Evolutionary conservation across 2,797 vertebrate species (phyloP).

Genomic region (Acanthiza pusilla): DNA sequence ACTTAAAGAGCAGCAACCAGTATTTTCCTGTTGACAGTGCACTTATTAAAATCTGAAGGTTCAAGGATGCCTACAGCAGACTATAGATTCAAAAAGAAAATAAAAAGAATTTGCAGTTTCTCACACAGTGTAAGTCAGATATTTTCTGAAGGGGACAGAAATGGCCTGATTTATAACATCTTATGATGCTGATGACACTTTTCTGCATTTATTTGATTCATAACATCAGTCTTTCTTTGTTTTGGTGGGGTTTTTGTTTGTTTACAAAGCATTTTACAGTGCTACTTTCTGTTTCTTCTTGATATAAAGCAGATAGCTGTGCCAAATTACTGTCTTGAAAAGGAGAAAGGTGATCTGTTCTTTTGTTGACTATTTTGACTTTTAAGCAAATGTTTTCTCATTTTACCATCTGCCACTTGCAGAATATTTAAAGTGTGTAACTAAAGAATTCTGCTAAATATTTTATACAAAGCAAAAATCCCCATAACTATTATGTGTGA

Average conservation of each 20-base stretch:
- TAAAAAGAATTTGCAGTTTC: not conserved
- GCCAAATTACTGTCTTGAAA: not conserved
- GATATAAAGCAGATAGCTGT: not conserved
- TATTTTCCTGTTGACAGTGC: not conserved
- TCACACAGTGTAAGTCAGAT: not conserved
- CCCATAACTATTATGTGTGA: not conserved
- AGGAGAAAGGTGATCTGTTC: not conserved
- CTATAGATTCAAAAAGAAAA: not conserved
- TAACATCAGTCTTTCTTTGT: not conserved
- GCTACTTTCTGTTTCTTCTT: not conserved
- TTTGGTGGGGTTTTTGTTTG: not conserved
- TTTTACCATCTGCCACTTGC: not conserved
- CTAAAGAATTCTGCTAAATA: not conserved
- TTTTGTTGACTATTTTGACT: conserved; percentile 4
- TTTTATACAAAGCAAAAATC: not conserved
- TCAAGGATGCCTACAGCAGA: not conserved
- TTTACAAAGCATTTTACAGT: not conserved
- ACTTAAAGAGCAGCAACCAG: not conserved
- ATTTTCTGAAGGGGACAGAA: not conserved
- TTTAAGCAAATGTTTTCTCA: conserved; percentile 5
- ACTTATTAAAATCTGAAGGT: not conserved
- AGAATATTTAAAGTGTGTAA: not conserved
- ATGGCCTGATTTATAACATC: not conserved
- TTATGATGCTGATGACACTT: not conserved
- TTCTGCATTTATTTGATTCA: not conserved